Percentiles rank a stretch among this genome's conserved stretches.
These are phyloP conservation scores for Tachina lurida DNA, from an alignment of 2,888 invertebrate species.

Conservation along the genomic window DNA sequence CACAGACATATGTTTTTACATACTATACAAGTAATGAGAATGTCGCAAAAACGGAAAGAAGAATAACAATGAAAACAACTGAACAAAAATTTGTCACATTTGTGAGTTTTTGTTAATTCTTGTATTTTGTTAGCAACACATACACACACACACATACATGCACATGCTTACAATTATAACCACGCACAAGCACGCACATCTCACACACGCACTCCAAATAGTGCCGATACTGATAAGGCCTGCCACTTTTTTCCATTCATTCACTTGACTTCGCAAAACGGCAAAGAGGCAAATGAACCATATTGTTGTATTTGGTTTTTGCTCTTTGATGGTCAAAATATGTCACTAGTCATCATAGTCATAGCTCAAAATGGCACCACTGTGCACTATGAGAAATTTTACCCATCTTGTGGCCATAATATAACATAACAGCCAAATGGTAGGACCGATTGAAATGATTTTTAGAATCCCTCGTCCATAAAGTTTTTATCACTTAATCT, in stretches of 20 bases:
- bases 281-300: slow-evolving; percentile 6
- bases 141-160: not conserved
- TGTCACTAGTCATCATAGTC: not conserved
- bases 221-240: slow-evolving; percentile 33
- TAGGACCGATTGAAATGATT: no score
- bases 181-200: not conserved
- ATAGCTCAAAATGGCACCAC: no score
- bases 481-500: no score
- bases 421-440: no score
- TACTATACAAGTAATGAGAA: not conserved
- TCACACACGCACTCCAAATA: not conserved
- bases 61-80: not conserved
- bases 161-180: no score
- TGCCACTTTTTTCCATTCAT: slow-evolving; percentile 27
- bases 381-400: no score
- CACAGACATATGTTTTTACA: not conserved
- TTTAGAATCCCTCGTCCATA: no score
- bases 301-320: not conserved
- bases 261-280: slow-evolving; percentile 44
- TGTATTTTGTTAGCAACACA: slow-evolving; percentile 9
- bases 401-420: no score
- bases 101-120: slow-evolving; percentile 39
- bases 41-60: slow-evolving; percentile 11
- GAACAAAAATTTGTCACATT: slow-evolving; percentile 21
- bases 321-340: not conserved